These are phyloP conservation scores for Actenoides lindsayi DNA, from an alignment of 2,113 vertebrate genomes.

Conservation along the genomic window DNA sequence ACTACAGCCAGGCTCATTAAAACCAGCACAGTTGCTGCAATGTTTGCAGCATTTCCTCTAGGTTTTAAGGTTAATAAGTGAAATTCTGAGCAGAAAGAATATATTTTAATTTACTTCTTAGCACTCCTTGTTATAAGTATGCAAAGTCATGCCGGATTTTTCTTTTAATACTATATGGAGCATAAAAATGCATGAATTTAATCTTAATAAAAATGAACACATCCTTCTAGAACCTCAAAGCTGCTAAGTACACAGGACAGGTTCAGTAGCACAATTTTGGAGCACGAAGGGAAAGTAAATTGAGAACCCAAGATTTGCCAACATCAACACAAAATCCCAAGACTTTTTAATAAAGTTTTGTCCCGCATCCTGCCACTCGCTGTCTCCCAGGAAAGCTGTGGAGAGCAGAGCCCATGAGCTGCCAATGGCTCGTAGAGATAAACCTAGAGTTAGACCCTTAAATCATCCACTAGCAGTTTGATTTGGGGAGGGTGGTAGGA, in stretches of 20 bases:
- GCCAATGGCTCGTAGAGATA: neutral
- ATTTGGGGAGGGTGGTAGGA: neutral
- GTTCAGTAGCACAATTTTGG: neutral
- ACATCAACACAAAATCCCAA: neutral
- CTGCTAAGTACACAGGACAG: neutral
- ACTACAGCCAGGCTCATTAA: constrained; percentile 18
- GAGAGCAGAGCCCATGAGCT: neutral
- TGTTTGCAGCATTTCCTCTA: constrained; percentile 1
- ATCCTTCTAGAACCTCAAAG: neutral
- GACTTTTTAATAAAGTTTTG: neutral
- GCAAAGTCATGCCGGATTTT: neutral
- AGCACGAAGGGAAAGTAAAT: neutral
- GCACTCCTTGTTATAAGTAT: neutral
- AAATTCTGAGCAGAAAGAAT: neutral
- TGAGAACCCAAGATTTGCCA: neutral
- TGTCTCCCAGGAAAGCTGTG: neutral
- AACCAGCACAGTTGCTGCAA: constrained; percentile 1
- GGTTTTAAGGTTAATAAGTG: neutral
- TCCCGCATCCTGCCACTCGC: neutral
- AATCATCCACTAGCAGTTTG: neutral
- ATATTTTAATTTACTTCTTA: constrained; percentile 8
- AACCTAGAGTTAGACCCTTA: neutral
- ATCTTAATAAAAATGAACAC: neutral
- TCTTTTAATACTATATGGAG: neutral
- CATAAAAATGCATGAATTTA: neutral